Conservation (phyloP, 2,888 invertebrate species). For the Melanargia galathea region DNA sequence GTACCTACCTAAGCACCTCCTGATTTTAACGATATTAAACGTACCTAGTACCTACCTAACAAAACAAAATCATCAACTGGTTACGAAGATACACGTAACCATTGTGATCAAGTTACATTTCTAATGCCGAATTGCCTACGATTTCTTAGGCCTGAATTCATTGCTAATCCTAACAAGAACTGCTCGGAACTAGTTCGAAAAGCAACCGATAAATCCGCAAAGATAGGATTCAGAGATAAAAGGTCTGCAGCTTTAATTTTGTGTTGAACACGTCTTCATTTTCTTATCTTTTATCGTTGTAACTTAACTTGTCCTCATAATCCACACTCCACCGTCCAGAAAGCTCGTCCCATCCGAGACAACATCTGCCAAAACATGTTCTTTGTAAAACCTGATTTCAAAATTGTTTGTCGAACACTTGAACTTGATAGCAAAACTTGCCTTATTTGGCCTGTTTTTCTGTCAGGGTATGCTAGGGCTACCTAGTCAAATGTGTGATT, state of each 20-base stretch:
- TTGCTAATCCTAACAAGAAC: not conserved
- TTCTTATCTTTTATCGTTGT: constrained; percentile 27
- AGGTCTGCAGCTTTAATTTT: constrained; percentile 9
- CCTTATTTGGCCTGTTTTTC: constrained; percentile 22
- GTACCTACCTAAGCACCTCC: not conserved
- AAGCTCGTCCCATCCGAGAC: constrained; percentile 28
- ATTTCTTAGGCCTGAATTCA: not conserved
- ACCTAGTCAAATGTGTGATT: not conserved
- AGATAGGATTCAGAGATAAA: constrained; percentile 14
- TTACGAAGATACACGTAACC: too few species aligned
- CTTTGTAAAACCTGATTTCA: constrained; percentile 40
- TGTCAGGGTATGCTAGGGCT: not conserved
- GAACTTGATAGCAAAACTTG: constrained; percentile 21
- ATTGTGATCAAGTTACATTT: too few species aligned
- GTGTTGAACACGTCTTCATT: constrained; percentile 16
- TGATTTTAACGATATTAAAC: too few species aligned
- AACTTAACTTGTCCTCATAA: constrained; percentile 17
- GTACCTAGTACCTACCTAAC: too few species aligned
- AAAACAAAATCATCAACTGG: too few species aligned
- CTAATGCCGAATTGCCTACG: too few species aligned
- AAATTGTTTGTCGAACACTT: constrained; percentile 28
- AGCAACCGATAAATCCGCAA: not conserved
- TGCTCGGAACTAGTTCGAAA: not conserved
- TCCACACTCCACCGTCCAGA: constrained; percentile 27
- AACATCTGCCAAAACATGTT: constrained; percentile 39